phyloP scores from a whole-genome alignment of 2,113 vertebrate species.

The Psammodynastes pulverulentus region DNA sequence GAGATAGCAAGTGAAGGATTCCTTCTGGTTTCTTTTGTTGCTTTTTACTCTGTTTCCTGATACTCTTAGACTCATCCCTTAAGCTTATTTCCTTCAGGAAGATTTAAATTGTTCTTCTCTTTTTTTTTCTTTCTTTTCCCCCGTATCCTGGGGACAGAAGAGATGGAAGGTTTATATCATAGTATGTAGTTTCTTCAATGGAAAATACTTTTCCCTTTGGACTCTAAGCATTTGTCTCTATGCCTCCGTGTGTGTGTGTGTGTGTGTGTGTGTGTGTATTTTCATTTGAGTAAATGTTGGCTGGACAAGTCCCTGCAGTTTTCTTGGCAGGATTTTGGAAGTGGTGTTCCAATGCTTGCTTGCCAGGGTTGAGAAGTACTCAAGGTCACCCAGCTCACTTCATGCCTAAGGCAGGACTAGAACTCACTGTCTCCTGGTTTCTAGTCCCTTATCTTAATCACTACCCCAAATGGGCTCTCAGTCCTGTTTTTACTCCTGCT shows the following conservation, averaged over 20 bases:
- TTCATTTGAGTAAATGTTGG: no score
- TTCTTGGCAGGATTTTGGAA: no score
- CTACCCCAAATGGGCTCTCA: neutral
- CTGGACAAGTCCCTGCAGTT: no score
- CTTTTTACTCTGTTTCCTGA: neutral
- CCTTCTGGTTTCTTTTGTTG: neutral
- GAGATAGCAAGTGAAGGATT: neutral
- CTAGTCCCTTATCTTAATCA: neutral
- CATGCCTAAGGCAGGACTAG: neutral
- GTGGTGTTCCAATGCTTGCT: neutral
- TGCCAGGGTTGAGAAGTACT: neutral
- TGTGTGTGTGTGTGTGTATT: rapidly evolving
- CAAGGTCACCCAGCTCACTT: neutral
- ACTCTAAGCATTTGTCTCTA: neutral
- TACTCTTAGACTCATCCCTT: neutral
- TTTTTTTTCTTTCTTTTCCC: neutral
- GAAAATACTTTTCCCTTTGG: neutral
- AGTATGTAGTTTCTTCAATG: neutral
- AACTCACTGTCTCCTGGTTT: neutral
- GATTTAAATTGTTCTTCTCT: neutral
- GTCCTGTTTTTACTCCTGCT: neutral
- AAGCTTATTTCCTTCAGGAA: neutral
- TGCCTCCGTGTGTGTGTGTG: neutral
- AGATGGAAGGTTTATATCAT: neutral
- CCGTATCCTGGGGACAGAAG: neutral